Evolutionary conservation across 2,113 vertebrate genomes (phyloP).

Genomic region (Dryoscopus gambensis): DNA sequence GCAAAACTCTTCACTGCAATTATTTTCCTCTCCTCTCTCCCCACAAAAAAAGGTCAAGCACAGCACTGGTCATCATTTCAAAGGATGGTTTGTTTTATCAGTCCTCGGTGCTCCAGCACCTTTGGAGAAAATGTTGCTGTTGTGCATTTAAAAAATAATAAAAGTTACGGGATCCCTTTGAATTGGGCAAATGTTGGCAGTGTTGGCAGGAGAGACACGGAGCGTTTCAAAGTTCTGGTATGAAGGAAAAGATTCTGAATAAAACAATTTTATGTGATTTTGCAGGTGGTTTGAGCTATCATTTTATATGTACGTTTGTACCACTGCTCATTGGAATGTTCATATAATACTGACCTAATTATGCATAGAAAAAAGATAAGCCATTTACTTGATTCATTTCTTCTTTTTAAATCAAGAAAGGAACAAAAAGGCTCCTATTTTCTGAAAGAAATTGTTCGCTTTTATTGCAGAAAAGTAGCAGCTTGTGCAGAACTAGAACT

Average conservation of each 20-base stretch:
- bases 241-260: slow-evolving; percentile 80
- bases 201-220: slow-evolving; percentile 74
- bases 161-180: slow-evolving; percentile 74
- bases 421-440: slow-evolving; percentile 91
- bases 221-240: slow-evolving; percentile 81
- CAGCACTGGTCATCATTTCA: slow-evolving; percentile 56
- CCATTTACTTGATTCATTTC: slow-evolving; percentile 88
- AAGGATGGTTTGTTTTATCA: slow-evolving; percentile 53
- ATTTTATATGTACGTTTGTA: slow-evolving; percentile 86
- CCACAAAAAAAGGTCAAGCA: neutral
- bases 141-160: slow-evolving; percentile 64
- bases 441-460: slow-evolving; percentile 94
- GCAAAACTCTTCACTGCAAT: slow-evolving; percentile 50
- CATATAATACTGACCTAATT: slow-evolving; percentile 88
- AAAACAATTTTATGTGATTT: slow-evolving; percentile 86
- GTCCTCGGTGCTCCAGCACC: slow-evolving; percentile 42
- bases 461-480: slow-evolving; percentile 95
- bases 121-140: slow-evolving; percentile 60
- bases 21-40: neutral
- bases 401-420: slow-evolving; percentile 87
- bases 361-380: slow-evolving; percentile 86
- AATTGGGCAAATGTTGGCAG: slow-evolving; percentile 74
- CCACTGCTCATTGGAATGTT: slow-evolving; percentile 85
- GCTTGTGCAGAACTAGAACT: slow-evolving; percentile 90
- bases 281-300: slow-evolving; percentile 86